phyloP scores from a whole-genome alignment of 1,140 invertebrate species.

The Conopomorpha cramerella region DNA sequence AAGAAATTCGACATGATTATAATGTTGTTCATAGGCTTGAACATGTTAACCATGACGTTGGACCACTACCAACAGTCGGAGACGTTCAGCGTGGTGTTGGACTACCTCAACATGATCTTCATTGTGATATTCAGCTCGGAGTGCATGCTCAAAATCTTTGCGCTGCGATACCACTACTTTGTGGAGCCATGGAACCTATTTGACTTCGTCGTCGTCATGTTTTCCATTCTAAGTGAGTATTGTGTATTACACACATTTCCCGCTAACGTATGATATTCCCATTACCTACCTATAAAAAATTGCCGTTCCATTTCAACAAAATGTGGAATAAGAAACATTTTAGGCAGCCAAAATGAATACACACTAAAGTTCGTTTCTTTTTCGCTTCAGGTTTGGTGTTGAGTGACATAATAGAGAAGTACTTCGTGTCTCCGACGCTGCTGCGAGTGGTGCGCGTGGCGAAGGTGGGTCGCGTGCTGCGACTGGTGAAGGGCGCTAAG shows the following conservation, averaged over 20 bases:
- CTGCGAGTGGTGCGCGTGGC: slow-evolving; percentile 96
- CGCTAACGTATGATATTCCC: too few relatives aligned
- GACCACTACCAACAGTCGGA: slow-evolving; percentile 92
- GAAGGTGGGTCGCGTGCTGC: slow-evolving; percentile 94
- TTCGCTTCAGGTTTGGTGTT: slow-evolving; percentile 82
- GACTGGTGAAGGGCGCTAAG: slow-evolving; percentile 96
- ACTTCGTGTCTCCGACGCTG: slow-evolving; percentile 96
- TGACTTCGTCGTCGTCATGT: slow-evolving; percentile 98
- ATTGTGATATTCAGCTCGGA: slow-evolving; percentile 98
- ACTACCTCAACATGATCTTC: slow-evolving; percentile 95
- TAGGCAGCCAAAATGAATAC: too few relatives aligned
- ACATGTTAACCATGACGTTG: slow-evolving; percentile 98
- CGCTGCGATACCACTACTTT: slow-evolving; percentile 96
- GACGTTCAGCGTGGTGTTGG: slow-evolving; percentile 81
- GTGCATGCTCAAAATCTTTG: slow-evolving; percentile 97
- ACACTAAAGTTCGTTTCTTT: background rate
- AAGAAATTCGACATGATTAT: slow-evolving; percentile 99
- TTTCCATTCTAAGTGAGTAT: slow-evolving; percentile 92
- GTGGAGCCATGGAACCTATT: slow-evolving; percentile 99
- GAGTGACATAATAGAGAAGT: slow-evolving; percentile 95
- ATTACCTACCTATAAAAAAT: too few relatives aligned
- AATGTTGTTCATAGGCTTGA: slow-evolving; percentile 97
- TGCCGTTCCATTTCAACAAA: too few relatives aligned
- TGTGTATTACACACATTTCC: slow-evolving; percentile 1
- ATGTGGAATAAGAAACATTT: too few relatives aligned